Conservation (phyloP, 2,797 vertebrate species). For the Buphagus erythrorhynchus region DNA sequence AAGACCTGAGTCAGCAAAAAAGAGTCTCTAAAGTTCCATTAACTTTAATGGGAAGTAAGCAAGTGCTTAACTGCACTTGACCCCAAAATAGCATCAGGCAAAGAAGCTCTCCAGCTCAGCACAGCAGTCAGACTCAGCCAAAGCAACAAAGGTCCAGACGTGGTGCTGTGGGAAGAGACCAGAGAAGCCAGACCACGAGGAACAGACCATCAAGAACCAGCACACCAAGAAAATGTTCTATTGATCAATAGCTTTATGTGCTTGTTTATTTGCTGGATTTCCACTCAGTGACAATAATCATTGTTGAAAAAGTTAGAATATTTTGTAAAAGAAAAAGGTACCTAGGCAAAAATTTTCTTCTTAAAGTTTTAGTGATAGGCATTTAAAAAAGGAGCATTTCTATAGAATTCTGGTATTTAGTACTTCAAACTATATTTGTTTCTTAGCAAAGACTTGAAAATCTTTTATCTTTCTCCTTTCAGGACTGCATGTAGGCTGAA, state of each 20-base stretch:
- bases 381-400: neutral
- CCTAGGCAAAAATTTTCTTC: neutral
- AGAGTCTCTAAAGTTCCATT: neutral
- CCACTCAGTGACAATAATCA: neutral
- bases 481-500: neutral
- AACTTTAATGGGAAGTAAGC: conserved; percentile 39
- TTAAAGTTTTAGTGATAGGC: neutral
- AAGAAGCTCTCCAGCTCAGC: conserved; percentile 29
- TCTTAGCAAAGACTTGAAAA: neutral
- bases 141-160: neutral
- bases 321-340: neutral
- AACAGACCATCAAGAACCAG: neutral
- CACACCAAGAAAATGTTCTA: neutral
- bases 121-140: neutral
- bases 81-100: conserved; percentile 27
- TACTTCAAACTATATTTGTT: neutral
- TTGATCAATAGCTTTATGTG: neutral
- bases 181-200: neutral
- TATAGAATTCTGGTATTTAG: neutral
- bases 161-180: neutral
- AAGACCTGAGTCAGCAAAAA: conserved; percentile 29
- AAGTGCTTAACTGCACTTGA: neutral
- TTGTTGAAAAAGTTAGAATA: neutral
- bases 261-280: neutral
- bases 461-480: neutral